These are phyloP conservation scores for Tenthredo scrophulariae DNA, from an alignment of 2,888 invertebrate species.

Conservation along the genomic window DNA sequence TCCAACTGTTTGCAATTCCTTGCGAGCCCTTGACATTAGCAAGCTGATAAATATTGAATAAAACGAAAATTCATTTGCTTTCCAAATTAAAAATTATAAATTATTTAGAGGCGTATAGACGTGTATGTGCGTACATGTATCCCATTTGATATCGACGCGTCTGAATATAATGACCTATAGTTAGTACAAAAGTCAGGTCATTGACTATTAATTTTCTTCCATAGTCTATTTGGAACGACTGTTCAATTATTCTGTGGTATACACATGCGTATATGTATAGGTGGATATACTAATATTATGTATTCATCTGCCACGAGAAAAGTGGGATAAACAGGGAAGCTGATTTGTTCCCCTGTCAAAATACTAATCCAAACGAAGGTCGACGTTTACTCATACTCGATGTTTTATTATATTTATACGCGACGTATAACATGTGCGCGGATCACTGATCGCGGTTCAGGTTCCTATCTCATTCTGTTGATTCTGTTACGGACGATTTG, in stretches of 20 bases:
- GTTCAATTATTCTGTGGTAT: background rate
- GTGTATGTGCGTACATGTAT: background rate
- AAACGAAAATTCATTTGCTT: background rate
- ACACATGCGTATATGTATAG: background rate
- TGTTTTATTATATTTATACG: conserved; percentile 27
- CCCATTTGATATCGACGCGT: background rate
- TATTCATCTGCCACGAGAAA: background rate
- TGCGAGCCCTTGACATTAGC: background rate
- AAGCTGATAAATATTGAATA: conserved; percentile 6
- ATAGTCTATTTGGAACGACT: background rate
- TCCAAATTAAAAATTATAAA: conserved; percentile 9
- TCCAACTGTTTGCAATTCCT: background rate
- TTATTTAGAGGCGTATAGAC: conserved; percentile 4
- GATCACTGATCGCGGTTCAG: conserved; percentile 6
- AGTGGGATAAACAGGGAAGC: background rate
- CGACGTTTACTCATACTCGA: background rate
- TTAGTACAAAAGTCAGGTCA: background rate
- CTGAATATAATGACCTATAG: background rate
- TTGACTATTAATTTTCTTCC: background rate
- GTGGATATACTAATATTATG: background rate
- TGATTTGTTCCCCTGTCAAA: background rate
- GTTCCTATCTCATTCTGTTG: conserved; percentile 28
- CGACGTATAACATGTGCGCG: background rate
- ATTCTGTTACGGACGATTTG: conserved; percentile 21
- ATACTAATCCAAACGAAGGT: background rate